Base-by-base conservation (phyloP, 2,113 vertebrate species). In the Columba janthina region DNA sequence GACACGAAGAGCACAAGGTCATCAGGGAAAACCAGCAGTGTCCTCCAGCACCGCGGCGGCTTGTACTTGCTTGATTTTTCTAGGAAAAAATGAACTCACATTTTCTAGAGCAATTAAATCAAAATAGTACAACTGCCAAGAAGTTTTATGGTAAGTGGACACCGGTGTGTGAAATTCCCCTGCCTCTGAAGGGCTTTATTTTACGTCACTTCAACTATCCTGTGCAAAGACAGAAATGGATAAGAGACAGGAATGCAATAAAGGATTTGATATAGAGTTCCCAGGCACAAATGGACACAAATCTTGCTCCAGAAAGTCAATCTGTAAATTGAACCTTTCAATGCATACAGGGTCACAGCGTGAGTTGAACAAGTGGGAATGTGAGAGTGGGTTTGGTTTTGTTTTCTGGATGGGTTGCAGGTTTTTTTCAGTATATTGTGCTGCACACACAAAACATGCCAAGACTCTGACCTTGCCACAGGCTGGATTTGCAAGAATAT, bases 311-410 rank as follows among this genome's bases (percentile, higher is more conserved):
- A 38, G 36, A 19, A 53, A 78, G 51, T 71, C 9, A 29, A 1
- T 20, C 14, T 53, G 15, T 36, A 77, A 71, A 91, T 15, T 31
- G 24, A 77, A 89, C 8, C 3, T 77, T 28, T 66, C 40, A 9
- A 7, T 22, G 11, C 53, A 16, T 31, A 7, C 31, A 34, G 70
- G 0, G 0, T 5, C 31, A 7, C 31, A 34, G 70, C 0, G 0
- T 5, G 20, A 89, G 57, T 14, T 44, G n/a, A 78, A 40, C 26
- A 74, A 70, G 42, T 15, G 14, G 4, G 25, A 46, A 78, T 36
- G 19, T 51, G 19, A 71, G 8, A 3, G 5, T 28, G 25, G 7
- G 6, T 48, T 91, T 61, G 22, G 1, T 25, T 69, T 65, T 51
- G 14, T 15, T 57, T 65, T 38, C 60, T 48, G 32, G 11, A 22